Base-by-base conservation (phyloP, 2,888 invertebrate species). In the Cheilosia grossa region DNA sequence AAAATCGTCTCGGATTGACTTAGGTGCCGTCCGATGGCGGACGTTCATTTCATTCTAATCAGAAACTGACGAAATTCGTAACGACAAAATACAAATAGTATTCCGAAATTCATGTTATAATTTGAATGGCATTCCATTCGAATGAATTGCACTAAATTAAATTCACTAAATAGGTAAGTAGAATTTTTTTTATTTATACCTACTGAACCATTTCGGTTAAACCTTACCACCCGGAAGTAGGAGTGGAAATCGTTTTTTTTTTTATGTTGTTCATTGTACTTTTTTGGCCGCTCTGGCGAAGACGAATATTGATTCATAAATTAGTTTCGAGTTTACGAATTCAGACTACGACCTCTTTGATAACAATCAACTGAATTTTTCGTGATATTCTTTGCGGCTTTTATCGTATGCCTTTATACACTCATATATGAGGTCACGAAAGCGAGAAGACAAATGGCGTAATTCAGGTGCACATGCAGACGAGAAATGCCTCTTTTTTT, bases 391-490 rank as follows among this genome's bases (percentile, higher is more conserved):
- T 77, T 64, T 70, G 51, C 66, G 59, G 58, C 70, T 30, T 42
- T 61, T 47, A n/a, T 63, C 13, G 21, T 64, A 54, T 33, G 66
- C 37, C 59, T n/a, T n/a, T 64, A 47, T 61, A 47, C 37, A 75
- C 19, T 58, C n/a, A n/a, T 59, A 49, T 67, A 24, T 56, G 61
- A 70, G 44, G 58, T 37, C 70, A 64, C 59, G 75, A 64, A 70
- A 42, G 2, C 33, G 33, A 51, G 37, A 51, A 70, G 69, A 64
- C 51, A 63, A 67, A 81, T 75, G 63, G 82, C 72, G 82, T 82
- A 82, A 82, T 77, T 78, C 72, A 82, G 82, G 78, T 67, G 82
- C 78, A 73, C 61, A 77, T 61, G 69, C 54, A 63, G 77, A 63
- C 54, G 53, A 69, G 42, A 44, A 69, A 30, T 67, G 17, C 17